Evolutionary conservation across 2,888 invertebrate species (phyloP).

Genomic region (Caenorhabditis sp.): DNA sequence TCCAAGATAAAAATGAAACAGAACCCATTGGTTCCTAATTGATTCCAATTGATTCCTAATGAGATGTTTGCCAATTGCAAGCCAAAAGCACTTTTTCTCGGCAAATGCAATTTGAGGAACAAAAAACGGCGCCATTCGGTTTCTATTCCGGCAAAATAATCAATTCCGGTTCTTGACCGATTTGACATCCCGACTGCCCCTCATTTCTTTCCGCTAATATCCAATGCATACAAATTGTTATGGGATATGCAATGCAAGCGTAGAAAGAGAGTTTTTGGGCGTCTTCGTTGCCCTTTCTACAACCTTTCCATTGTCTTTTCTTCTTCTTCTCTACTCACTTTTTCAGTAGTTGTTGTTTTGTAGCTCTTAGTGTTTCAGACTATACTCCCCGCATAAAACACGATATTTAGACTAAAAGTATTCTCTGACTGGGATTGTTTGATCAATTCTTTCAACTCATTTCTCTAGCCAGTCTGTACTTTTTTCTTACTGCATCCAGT

Average conservation of each 20-base stretch:
- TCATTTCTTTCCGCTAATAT: slow-evolving; percentile 43
- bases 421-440: neutral
- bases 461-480: no score
- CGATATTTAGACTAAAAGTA: no score
- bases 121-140: slow-evolving; percentile 14
- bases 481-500: no score
- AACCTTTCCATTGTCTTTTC: slow-evolving; percentile 4
- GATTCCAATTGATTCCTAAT: slow-evolving; percentile 18
- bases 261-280: slow-evolving; percentile 39
- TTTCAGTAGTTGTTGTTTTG: slow-evolving; percentile 10
- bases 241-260: slow-evolving; percentile 47
- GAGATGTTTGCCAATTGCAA: slow-evolving; percentile 44
- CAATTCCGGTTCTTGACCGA: slow-evolving; percentile 63
- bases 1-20: slow-evolving; percentile 24
- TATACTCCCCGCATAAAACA: no score
- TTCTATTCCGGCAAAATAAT: slow-evolving; percentile 56
- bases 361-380: neutral
- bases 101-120: neutral
- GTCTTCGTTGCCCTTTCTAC: slow-evolving; percentile 35
- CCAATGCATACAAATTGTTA: slow-evolving; percentile 62
- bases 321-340: neutral
- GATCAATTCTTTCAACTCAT: no score
- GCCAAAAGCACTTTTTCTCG: slow-evolving; percentile 14
- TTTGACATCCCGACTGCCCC: slow-evolving; percentile 56
- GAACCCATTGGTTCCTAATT: no score